phyloP scores from a whole-genome alignment of 2,888 invertebrate species.

The Unio delphinus region DNA sequence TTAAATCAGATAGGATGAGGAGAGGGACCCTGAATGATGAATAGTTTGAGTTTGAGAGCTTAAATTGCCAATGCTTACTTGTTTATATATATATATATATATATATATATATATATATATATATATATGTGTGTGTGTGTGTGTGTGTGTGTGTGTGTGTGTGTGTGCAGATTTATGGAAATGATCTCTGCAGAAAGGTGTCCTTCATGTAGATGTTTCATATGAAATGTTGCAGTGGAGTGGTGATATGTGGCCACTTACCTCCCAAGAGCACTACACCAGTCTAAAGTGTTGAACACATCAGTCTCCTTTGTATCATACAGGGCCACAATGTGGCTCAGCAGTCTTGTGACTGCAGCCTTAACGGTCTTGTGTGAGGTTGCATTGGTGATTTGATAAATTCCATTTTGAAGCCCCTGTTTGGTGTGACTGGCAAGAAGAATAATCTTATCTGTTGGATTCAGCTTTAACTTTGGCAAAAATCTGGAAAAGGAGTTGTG shows the following conservation, averaged over 20 bases:
- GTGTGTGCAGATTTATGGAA: too few species aligned
- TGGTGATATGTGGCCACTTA: slow-evolving; percentile 22
- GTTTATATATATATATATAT: too few species aligned
- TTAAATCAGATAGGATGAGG: too few species aligned
- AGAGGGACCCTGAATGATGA: too few species aligned
- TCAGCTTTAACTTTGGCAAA: slow-evolving; percentile 50
- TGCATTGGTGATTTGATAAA: slow-evolving; percentile 62
- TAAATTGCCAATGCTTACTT: too few species aligned
- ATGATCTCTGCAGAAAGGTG: too few species aligned
- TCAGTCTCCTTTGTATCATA: slow-evolving; percentile 30
- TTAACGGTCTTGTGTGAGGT: slow-evolving; percentile 59
- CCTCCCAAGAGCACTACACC: slow-evolving; percentile 60
- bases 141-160: too few species aligned
- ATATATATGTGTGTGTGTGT: too few species aligned
- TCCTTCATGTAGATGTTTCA: too few species aligned
- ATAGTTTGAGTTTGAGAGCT: too few species aligned
- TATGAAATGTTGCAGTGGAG: too few species aligned
- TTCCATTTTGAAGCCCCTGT: slow-evolving; percentile 50
- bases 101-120: too few species aligned
- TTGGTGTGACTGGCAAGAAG: slow-evolving; percentile 50
- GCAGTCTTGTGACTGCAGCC: slow-evolving; percentile 45
- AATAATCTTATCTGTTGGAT: slow-evolving; percentile 46
- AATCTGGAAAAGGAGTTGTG: slow-evolving; percentile 38
- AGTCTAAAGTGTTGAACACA: slow-evolving; percentile 51
- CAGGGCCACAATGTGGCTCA: slow-evolving; percentile 44